These are phyloP conservation scores for Mesochorus sp. DNA, from an alignment of 2,888 invertebrate species.

Conservation along the genomic window DNA sequence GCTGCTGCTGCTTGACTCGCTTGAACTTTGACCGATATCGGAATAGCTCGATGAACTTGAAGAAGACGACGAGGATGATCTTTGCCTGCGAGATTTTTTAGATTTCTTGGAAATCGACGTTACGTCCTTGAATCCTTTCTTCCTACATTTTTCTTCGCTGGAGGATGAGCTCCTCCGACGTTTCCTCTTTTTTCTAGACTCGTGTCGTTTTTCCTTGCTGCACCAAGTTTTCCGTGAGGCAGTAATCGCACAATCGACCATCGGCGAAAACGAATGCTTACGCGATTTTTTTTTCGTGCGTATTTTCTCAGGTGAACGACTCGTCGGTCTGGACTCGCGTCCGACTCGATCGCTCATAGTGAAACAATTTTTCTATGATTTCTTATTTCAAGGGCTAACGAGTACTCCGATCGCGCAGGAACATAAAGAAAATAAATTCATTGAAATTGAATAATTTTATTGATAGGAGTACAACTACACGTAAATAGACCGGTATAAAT, in stretches of 20 bases:
- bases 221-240: conserved; percentile 67
- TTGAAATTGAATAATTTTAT: not conserved
- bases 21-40: conserved; percentile 74
- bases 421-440: not conserved
- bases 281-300: conserved; percentile 67
- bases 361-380: not conserved
- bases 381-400: not conserved
- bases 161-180: conserved; percentile 66
- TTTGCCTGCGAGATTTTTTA: conserved; percentile 60
- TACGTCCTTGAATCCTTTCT: not conserved
- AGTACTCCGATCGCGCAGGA: not conserved
- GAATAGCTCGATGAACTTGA: conserved; percentile 71
- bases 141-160: conserved; percentile 7
- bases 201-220: conserved; percentile 72
- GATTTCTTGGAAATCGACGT: conserved; percentile 23
- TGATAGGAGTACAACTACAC: not conserved
- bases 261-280: conserved; percentile 64
- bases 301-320: conserved; percentile 60
- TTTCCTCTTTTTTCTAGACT: conserved; percentile 61
- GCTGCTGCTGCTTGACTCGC: conserved; percentile 82
- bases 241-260: conserved; percentile 63
- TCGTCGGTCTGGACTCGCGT: conserved; percentile 62
- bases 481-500: too few species aligned
- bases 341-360: conserved; percentile 69
- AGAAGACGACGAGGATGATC: conserved; percentile 69